Evolutionary conservation across 2,888 invertebrate species (phyloP).

Genomic region (Cheilosia pagana): DNA sequence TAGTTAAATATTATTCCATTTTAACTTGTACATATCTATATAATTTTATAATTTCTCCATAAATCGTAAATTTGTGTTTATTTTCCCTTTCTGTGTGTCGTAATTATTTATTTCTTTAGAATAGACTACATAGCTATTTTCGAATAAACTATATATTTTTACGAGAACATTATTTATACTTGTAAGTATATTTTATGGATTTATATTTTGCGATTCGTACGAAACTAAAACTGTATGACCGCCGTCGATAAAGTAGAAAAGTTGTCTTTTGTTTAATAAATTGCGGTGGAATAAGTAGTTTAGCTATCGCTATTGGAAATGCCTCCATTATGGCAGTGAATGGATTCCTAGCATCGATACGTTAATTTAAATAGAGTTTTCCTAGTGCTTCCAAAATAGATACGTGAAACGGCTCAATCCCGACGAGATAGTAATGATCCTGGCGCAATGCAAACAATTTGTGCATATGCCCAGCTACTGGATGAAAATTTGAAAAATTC

Average conservation of each 20-base stretch:
- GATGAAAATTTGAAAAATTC: constrained; percentile 24
- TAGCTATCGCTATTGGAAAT: constrained; percentile 48
- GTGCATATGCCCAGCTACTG: no score
- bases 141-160: constrained; percentile 8
- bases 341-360: constrained; percentile 4
- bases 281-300: constrained; percentile 12
- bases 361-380: constrained; percentile 13
- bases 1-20: background rate
- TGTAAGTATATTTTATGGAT: background rate
- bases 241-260: constrained; percentile 46
- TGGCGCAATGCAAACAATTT: no score
- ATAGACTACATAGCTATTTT: background rate
- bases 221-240: constrained; percentile 10
- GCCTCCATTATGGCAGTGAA: constrained; percentile 70
- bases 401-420: constrained; percentile 11
- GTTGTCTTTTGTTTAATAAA: constrained; percentile 40
- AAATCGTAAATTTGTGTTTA: constrained; percentile 37
- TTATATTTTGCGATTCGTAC: constrained; percentile 37
- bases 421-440: constrained; percentile 12
- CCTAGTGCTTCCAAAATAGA: constrained; percentile 28
- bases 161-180: constrained; percentile 26
- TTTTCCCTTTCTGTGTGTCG: background rate
- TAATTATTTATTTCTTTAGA: background rate
- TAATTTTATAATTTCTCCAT: background rate
- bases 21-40: background rate